Conservation (phyloP, 2,113 vertebrate genomes). For the Heterochromis multidens region DNA sequence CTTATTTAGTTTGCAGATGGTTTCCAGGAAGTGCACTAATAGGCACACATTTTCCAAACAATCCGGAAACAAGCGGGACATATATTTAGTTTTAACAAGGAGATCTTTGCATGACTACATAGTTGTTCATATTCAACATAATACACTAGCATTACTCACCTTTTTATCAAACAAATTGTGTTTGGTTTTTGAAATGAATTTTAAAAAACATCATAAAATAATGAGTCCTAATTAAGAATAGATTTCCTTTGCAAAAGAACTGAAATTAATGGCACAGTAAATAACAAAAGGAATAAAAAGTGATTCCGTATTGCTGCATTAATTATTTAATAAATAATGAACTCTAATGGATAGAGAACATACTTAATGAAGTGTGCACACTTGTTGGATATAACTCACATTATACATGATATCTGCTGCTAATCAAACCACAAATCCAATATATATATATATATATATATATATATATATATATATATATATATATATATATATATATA, state of each 20-base stretch:
- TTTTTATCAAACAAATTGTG: neutral
- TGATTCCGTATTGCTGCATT: neutral
- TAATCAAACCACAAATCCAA: neutral
- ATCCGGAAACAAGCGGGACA: neutral
- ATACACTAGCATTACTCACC: neutral
- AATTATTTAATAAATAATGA: neutral
- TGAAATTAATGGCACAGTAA: neutral
- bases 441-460: neutral
- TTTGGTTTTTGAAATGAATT: neutral
- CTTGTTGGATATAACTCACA: neutral
- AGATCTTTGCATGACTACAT: neutral
- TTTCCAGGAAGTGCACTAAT: slow-evolving; percentile 42
- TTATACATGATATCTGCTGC: neutral
- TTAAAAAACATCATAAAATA: neutral
- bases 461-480: neutral
- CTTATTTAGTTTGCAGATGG: slow-evolving; percentile 15
- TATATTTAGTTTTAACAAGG: neutral
- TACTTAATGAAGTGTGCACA: neutral
- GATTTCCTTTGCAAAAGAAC: neutral
- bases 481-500: neutral
- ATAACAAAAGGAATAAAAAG: neutral
- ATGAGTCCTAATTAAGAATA: neutral
- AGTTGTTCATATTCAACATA: neutral
- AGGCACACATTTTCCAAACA: slow-evolving; percentile 28
- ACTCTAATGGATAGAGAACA: neutral